phyloP scores from a whole-genome alignment of 2,797 vertebrate species.

The Lepus oiostolus region DNA sequence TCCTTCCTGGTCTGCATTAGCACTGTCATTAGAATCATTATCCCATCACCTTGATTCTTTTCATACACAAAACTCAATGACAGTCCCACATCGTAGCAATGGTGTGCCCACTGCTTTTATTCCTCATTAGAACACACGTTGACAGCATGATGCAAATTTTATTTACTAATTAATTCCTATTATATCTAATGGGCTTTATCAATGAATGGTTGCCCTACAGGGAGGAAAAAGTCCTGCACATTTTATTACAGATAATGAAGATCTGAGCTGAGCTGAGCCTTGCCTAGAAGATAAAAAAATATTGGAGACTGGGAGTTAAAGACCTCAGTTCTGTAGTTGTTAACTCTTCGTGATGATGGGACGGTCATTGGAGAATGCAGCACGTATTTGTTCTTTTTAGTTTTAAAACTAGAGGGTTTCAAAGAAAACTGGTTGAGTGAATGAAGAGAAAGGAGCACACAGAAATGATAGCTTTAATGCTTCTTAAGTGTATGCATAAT shows the following conservation, averaged over 20 bases:
- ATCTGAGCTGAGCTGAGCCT: not conserved
- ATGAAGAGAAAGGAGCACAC: not conserved
- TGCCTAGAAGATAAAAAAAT: not conserved
- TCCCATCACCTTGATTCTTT: not conserved
- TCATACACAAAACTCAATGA: not conserved
- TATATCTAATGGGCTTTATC: not conserved
- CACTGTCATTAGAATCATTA: not conserved
- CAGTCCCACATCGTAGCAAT: not conserved
- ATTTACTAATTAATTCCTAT: constrained; percentile 43
- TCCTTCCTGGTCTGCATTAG: not conserved
- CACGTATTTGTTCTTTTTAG: constrained; percentile 5
- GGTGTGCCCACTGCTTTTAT: not conserved
- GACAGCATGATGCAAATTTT: constrained; percentile 1
- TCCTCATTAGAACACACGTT: not conserved
- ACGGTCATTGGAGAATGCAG: not conserved
- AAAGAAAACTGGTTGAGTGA: not conserved
- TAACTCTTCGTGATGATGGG: not conserved
- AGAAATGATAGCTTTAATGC: not conserved
- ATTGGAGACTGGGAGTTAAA: not conserved
- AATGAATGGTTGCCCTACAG: not conserved
- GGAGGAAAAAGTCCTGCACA: not conserved
- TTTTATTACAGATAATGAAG: not conserved
- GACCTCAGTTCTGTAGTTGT: not conserved
- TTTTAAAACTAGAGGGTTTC: constrained; percentile 9
- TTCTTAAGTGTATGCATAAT: not conserved